Evolutionary conservation across 2,797 vertebrate species (phyloP), one percentile per base, ranked within the genome.

Genomic region (Sibirionetta formosa): DNA sequence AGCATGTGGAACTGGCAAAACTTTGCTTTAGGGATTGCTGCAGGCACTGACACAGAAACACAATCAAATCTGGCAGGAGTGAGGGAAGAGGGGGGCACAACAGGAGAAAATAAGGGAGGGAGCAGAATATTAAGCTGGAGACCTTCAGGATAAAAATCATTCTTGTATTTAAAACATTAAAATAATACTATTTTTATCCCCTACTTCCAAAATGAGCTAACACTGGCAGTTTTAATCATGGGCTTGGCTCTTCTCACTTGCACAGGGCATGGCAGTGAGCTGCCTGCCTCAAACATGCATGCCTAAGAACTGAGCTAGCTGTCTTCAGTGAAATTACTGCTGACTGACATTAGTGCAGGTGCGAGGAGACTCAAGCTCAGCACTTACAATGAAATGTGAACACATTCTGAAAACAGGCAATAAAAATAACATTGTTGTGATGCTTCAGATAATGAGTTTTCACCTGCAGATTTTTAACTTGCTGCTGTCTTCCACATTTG

Each of bases 11-110:
- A 84, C n/a, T 68, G 86, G 64, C 57, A 88, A 93, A 86, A 92
- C 73, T 64, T 86, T 83, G 92, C 88, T 90, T 70, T 11, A 91
- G 82, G 81, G 76, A 84, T 84, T 92, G 70, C 80, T 73, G 86
- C 58, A 90, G 73, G 88, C 96, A 65, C 53, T 75, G 57, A 92
- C 94, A 90, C 16, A 91, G 83, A 92, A 88, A 90, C 24, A 85
- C 68, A 93, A 95, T 90, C 26, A 90, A 54, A 84, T 53, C 83
- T 77, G 88, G 57, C 76, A 76, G 80, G 54, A 82, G 66, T 24
- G 76, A 54, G n/a, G 53, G 64, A 68, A 50, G 64, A 68, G 35
- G 91, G 89, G 82, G 66, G 94, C 27, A 82, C 26, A 90, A 58
- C 3, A n/a, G 70, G 57, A 86, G 82, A 86, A 94, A 87, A 72